Percentiles rank a stretch among this genome's conserved stretches.
phyloP scores from a whole-genome alignment of 2,797 vertebrate genomes.

The Sitta carolinensis region DNA sequence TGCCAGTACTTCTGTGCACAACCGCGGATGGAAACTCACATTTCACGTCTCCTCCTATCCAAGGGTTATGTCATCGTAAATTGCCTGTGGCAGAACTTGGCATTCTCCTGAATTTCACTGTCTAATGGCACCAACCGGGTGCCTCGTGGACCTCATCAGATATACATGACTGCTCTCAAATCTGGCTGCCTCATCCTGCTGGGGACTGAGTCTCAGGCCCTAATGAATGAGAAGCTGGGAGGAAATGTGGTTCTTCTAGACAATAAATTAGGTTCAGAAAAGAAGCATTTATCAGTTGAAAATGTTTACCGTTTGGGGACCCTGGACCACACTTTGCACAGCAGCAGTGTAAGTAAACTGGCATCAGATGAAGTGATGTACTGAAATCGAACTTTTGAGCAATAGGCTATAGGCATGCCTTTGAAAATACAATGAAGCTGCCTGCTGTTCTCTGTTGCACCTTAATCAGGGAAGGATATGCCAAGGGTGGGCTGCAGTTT shows the following conservation, averaged over 20 bases:
- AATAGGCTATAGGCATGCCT: neutral
- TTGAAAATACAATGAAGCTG: neutral
- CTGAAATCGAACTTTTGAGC: neutral
- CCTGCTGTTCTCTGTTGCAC: neutral
- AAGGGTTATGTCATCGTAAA: slow-evolving; percentile 19
- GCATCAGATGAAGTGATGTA: neutral
- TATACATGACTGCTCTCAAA: slow-evolving; percentile 28
- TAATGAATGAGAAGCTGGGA: slow-evolving; percentile 14
- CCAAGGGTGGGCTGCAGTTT: neutral
- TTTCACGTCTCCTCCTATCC: neutral
- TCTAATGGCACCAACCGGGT: neutral
- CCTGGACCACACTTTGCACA: neutral
- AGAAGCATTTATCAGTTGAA: neutral
- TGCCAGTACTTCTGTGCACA: neutral
- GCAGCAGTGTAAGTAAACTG: neutral
- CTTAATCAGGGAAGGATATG: neutral
- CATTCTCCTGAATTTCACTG: neutral
- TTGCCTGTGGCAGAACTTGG: slow-evolving; percentile 19
- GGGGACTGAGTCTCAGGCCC: neutral
- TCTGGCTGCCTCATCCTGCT: neutral
- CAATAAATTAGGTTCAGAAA: slow-evolving; percentile 20
- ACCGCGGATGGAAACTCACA: neutral
- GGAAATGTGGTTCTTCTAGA: slow-evolving; percentile 1
- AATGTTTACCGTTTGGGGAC: neutral
- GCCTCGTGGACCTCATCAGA: neutral